A percentile compares a stretch with the other conserved stretches of the same genome.
Conservation (phyloP, 2,888 invertebrate species). For the Oxystoma pomonae region DNA sequence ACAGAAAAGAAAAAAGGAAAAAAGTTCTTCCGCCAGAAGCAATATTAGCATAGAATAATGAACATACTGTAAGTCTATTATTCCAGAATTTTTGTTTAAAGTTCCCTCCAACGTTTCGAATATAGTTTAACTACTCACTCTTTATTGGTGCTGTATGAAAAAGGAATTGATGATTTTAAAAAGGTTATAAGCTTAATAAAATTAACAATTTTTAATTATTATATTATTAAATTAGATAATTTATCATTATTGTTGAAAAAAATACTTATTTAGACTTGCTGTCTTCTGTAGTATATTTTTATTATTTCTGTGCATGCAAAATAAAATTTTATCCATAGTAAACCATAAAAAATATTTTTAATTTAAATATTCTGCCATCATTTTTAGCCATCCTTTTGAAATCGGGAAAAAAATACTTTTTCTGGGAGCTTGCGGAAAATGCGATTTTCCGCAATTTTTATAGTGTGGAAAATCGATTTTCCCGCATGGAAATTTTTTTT, state of each 20-base stretch:
- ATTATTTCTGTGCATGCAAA: constrained; percentile 5
- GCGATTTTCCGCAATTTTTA: no score
- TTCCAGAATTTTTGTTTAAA: no score
- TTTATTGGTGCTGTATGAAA: background rate
- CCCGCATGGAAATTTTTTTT: no score
- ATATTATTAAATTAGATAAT: background rate
- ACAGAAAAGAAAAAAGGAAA: constrained; percentile 3
- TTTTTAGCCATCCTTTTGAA: no score
- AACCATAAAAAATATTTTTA: background rate
- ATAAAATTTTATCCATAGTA: constrained; percentile 1
- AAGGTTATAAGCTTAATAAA: constrained; percentile 1
- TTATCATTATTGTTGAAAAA: constrained; percentile 2
- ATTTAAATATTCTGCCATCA: no score
- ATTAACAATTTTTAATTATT: no score
- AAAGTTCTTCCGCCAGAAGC: constrained; percentile 22
- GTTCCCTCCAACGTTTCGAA: no score
- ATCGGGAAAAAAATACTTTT: no score
- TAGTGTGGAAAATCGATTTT: no score
- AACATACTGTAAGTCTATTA: no score
- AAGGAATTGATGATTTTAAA: constrained; percentile 2
- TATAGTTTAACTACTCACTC: no score
- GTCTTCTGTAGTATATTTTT: background rate
- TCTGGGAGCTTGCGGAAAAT: no score
- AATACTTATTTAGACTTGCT: background rate
- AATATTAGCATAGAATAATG: constrained; percentile 9